Base-by-base conservation (phyloP, 2,888 invertebrate genomes). In the Nemotelus pantherinus region DNA sequence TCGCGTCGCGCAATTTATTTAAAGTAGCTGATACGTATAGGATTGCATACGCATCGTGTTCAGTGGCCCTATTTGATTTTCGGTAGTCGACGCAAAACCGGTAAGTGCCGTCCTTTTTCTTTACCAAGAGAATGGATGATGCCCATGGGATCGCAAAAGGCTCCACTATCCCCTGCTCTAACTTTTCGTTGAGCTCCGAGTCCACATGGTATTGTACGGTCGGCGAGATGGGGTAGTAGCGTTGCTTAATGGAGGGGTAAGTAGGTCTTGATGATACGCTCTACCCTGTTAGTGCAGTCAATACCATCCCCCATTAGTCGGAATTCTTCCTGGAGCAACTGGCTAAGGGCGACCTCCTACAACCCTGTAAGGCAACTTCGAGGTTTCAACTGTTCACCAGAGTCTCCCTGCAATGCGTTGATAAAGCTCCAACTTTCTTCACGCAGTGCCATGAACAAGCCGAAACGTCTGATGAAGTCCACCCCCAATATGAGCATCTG, bases 21-120 rank as follows among this genome's bases (percentile, higher is more conserved):
- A 84, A 60, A 2, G 83, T 83, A 9, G 77, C 77, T 1, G 74
- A 68, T 58, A 82, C 82, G 7, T 80, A 79, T 1, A 80, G 84
- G 0, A 83, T 44, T 0, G 82, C 82, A 68, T 83, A 83, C 0
- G 82, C 82, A 70, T 82, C 81, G 41, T 80, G 70, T 45, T 79
- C 78, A 0, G 82, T 81, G 0, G 82, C 81, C 2, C 48, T 44
- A 48, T 83, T 84, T 0, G 82, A 70, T 50, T 81, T 78, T 2
- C 82, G 55, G 57, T 80, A 82, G 45, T 82, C 82, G 1, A 83
- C 78, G 45, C 82, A 81, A 10, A 82, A 82, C 0, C 81, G 67
- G n/a, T 79, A 25, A 80, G 0, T 72, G 0, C 81, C 80, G 48
- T 81, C 77, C 2, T 80, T 77, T 63, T 82, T 82, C n/a, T 67